Evolutionary conservation across 2,113 vertebrate genomes (phyloP), one percentile per base, ranked within the genome.

Genomic region (Menidia beryllina): DNA sequence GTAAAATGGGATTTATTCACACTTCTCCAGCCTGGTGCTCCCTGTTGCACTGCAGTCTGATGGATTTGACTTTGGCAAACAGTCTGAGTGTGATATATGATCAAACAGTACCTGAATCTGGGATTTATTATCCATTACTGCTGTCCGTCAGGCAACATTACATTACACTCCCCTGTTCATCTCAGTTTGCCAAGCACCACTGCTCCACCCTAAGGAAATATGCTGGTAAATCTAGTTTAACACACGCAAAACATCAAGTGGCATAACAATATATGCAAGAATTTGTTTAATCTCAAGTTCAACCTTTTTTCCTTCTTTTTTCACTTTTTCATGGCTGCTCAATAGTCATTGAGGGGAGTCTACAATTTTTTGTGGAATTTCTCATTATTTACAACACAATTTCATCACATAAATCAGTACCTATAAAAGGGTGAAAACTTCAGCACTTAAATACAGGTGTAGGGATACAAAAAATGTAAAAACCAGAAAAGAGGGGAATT

Each of bases 101-200:
- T 88, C 87, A 89, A 92, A 88, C 83, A 86, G 82, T 79, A 90
- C 77, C 89, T 89, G 86, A 90, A 91, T 85, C 64, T 65, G 59
- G 85, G 81, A 92, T 91, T 91, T 91, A 92, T 91, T 87, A 85
- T 79, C 89, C 90, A 90, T 92, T 88, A 89, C 88, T 63, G 80
- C 83, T 89, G 91, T 87, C 88, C 77, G 74, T 89, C 86, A 89
- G 75, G 79, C 82, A 71, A 81, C 82, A 89, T 91, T 88, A 90
- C 85, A 90, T 87, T 81, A 85, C 73, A 77, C 83, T 82, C 77
- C 72, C 52, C 60, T 84, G 75, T 88, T 91, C 80, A 85, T 86
- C 81, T 86, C 76, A 54, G 66, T 58, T 71, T 83, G 76, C 80
- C 17, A 23, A 67, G 81, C 78, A 77, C 55, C 63, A 55, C 47